phyloP scores from a whole-genome alignment of 1,140 invertebrate genomes.

The Cyrtorhinus lividipennis region DNA sequence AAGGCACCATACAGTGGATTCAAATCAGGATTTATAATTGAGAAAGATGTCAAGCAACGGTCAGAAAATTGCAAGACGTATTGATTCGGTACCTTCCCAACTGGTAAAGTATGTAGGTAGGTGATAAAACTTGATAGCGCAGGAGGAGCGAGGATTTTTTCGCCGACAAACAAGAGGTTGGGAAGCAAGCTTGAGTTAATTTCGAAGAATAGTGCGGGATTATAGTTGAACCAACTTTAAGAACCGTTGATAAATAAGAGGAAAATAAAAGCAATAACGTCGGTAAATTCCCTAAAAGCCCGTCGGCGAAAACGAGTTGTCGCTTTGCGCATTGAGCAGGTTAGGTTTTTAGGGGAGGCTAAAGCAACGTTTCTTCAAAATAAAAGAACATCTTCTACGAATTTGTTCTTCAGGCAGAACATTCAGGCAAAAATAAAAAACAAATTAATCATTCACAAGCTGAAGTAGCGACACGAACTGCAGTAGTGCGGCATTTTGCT shows the following conservation, averaged over 20 bases:
- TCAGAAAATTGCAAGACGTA: neutral
- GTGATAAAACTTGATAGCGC: constrained; percentile 2
- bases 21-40: no score
- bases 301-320: neutral
- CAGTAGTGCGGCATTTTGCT: neutral
- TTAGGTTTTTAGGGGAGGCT: neutral
- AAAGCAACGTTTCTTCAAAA: no score
- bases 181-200: neutral
- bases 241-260: neutral
- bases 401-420: neutral
- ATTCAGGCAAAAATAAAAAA: neutral
- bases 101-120: constrained; percentile 8
- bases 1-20: no score
- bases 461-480: neutral
- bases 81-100: neutral
- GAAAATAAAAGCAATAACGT: neutral
- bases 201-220: neutral
- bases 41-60: neutral
- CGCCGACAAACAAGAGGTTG: neutral
- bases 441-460: neutral
- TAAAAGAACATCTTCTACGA: no score
- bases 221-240: no score
- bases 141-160: neutral
- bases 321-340: neutral
- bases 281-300: neutral